These are phyloP conservation scores for Paedocypris micromegethes DNA, from an alignment of 2,797 vertebrate species.

Conservation along the genomic window DNA sequence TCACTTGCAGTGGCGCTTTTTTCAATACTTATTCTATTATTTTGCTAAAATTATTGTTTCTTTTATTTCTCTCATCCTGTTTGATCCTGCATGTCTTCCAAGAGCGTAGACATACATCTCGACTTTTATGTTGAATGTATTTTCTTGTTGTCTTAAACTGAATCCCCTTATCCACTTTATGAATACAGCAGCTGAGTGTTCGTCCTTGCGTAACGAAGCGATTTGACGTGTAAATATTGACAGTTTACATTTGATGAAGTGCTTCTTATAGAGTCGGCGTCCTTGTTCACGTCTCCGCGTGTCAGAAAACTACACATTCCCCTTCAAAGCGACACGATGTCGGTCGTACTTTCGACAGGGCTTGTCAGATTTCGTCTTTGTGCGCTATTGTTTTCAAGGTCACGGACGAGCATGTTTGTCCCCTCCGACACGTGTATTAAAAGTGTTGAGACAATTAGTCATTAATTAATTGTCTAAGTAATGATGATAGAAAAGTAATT, in stretches of 20 bases:
- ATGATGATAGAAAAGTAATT: constrained; percentile 25
- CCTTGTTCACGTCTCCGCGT: constrained; percentile 14
- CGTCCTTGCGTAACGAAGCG: not conserved
- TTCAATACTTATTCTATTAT: too few relatives aligned
- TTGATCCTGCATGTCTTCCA: too few relatives aligned
- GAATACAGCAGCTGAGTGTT: too few relatives aligned
- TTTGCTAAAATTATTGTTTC: too few relatives aligned
- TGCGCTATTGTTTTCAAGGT: constrained; percentile 30
- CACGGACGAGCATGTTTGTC: constrained; percentile 23
- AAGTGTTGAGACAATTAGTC: constrained; percentile 27
- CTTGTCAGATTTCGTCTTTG: constrained; percentile 13
- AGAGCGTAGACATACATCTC: too few relatives aligned
- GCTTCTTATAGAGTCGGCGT: not conserved
- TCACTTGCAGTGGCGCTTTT: too few relatives aligned
- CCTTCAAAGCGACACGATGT: constrained; percentile 17
- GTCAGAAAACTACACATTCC: constrained; percentile 1
- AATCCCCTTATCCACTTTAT: too few relatives aligned
- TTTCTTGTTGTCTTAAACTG: too few relatives aligned
- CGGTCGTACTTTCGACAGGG: not conserved
- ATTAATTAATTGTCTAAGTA: constrained; percentile 31
- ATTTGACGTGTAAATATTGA: too few relatives aligned
- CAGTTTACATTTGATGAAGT: not conserved
- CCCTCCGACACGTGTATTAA: constrained; percentile 8
- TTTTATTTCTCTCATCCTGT: too few relatives aligned
- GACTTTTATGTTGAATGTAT: too few relatives aligned